Evolutionary conservation across 2,888 invertebrate species (phyloP).

Genomic region (Strigamia crassipes): DNA sequence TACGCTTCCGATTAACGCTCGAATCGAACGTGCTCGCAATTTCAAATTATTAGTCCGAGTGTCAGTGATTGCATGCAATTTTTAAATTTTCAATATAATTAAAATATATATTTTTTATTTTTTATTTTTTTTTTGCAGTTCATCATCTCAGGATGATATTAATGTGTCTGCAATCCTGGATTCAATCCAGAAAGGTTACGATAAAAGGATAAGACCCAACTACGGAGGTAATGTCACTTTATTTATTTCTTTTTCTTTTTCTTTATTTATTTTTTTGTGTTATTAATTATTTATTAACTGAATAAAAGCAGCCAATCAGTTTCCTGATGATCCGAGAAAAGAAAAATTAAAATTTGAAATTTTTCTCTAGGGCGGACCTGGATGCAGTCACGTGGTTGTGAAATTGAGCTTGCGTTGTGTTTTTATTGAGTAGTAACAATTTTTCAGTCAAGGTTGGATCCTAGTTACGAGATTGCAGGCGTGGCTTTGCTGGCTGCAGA

Average conservation of each 20-base stretch:
- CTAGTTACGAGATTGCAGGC: conserved; percentile 12
- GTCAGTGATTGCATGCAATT: too few relatives aligned
- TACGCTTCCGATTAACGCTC: too few relatives aligned
- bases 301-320: too few relatives aligned
- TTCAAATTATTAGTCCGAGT: not conserved
- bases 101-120: too few relatives aligned
- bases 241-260: not conserved
- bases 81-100: too few relatives aligned
- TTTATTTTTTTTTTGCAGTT: conserved; percentile 6
- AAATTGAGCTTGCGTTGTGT: not conserved
- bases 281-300: not conserved
- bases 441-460: not conserved
- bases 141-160: conserved; percentile 65
- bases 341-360: not conserved
- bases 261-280: not conserved
- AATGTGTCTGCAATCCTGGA: conserved; percentile 94
- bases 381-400: not conserved
- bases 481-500: conserved; percentile 24
- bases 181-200: conserved; percentile 95
- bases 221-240: conserved; percentile 82
- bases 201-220: conserved; percentile 99
- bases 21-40: not conserved
- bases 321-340: too few relatives aligned
- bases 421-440: not conserved
- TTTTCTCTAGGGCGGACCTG: not conserved